These are phyloP conservation scores for Thera britannica DNA, from an alignment of 2,888 invertebrate species.

Conservation along the genomic window DNA sequence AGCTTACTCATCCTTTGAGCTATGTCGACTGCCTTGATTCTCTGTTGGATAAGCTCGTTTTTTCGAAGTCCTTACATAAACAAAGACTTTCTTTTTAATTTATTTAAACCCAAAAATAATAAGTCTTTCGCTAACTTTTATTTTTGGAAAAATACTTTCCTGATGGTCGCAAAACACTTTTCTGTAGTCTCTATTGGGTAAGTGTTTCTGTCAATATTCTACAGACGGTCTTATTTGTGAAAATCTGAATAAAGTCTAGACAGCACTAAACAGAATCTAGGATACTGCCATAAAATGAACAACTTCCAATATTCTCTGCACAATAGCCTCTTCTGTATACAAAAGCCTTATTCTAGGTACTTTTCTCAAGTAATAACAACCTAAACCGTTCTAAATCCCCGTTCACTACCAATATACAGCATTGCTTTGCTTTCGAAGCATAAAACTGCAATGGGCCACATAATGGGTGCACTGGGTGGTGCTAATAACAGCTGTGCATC, in stretches of 20 bases:
- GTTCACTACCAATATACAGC: slow-evolving; percentile 31
- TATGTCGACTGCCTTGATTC: no score
- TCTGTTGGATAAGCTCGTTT: no score
- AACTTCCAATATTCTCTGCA: slow-evolving; percentile 15
- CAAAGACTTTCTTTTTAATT: no score
- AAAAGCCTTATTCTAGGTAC: slow-evolving; percentile 3
- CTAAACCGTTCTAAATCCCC: slow-evolving; percentile 23
- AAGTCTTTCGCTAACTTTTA: no score
- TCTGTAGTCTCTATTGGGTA: no score
- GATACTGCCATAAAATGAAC: slow-evolving; percentile 4
- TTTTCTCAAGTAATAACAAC: slow-evolving; percentile 21
- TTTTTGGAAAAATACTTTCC: no score
- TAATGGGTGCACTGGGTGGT: slow-evolving; percentile 24
- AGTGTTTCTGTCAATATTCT: no score
- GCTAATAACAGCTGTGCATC: slow-evolving; percentile 2
- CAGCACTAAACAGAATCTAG: neutral
- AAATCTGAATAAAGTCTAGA: neutral
- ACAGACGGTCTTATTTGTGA: no score
- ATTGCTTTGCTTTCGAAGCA: slow-evolving; percentile 29
- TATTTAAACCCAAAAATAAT: no score
- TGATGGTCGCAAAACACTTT: no score
- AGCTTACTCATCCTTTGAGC: no score
- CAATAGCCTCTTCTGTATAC: slow-evolving; percentile 9
- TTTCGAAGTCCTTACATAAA: no score
- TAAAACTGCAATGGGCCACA: slow-evolving; percentile 38